Conservation (phyloP, 2,113 vertebrate species). For the Pterocles burchelli region DNA sequence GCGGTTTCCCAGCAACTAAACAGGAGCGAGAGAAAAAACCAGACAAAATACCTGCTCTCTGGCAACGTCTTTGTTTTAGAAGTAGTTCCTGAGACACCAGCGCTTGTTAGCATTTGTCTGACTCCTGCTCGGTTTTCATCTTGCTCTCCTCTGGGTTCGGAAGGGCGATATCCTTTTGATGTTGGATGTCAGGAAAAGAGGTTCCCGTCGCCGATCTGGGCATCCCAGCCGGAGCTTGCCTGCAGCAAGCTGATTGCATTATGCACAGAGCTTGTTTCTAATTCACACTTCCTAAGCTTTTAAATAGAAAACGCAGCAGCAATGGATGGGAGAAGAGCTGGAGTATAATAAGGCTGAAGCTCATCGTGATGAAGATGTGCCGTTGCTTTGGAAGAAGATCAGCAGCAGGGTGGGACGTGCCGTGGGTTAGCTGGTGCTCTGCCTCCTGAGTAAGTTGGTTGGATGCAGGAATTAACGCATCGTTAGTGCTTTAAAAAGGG, state of each 20-base stretch:
- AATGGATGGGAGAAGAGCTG: background rate
- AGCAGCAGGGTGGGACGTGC: background rate
- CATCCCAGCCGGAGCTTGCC: background rate
- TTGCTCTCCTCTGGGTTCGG: background rate
- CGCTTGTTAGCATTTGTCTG: background rate
- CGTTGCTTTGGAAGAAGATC: background rate
- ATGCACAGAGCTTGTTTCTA: background rate
- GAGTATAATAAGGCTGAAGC: background rate
- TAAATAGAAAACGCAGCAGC: background rate
- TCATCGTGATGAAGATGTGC: background rate
- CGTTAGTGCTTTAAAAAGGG: background rate
- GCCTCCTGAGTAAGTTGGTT: background rate
- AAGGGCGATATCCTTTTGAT: background rate
- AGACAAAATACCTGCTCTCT: background rate
- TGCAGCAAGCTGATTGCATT: background rate
- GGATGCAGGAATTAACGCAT: background rate
- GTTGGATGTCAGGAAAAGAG: background rate
- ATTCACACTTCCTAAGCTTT: background rate
- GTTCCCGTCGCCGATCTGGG: background rate
- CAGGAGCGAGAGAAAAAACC: background rate
- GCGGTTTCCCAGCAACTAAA: background rate
- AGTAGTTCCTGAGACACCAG: background rate
- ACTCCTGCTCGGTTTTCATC: background rate
- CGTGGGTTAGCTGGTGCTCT: fast-evolving
- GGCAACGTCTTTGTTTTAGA: background rate